Conservation (phyloP, 1,140 invertebrate genomes). For the Camponotus pennsylvanicus region DNA sequence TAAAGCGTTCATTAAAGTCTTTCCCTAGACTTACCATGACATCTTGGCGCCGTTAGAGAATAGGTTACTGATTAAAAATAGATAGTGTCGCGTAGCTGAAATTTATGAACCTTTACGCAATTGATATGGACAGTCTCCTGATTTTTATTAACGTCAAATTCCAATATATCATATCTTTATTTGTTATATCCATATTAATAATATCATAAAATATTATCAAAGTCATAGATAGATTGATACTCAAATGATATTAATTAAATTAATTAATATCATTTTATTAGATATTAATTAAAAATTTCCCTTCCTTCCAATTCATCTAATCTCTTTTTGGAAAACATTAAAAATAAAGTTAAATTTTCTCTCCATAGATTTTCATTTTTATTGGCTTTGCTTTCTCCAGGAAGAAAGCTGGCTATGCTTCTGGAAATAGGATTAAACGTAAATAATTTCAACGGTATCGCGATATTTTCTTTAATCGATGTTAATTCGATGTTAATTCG, state of each 20-base stretch:
- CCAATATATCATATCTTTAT: neutral
- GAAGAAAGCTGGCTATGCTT: neutral
- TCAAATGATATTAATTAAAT: neutral
- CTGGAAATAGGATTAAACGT: neutral
- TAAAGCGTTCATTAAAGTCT: neutral
- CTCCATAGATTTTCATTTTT: neutral
- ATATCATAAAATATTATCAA: too few relatives aligned
- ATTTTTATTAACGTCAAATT: neutral
- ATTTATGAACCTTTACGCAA: neutral
- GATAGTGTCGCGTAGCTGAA: neutral
- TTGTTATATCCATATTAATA: too few relatives aligned
- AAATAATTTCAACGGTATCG: neutral
- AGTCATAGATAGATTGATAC: too few relatives aligned
- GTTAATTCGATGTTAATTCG: constrained; percentile 1
- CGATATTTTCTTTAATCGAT: constrained; percentile 4
- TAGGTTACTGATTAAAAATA: neutral
- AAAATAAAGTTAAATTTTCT: neutral
- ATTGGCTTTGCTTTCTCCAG: neutral
- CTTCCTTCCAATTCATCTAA: neutral
- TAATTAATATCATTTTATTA: too few relatives aligned
- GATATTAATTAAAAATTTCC: neutral
- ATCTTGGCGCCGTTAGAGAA: neutral
- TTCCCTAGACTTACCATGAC: constrained; percentile 1
- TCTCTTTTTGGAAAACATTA: neutral
- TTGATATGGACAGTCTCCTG: neutral